Conservation (phyloP, 2,888 invertebrate species). For the Drosophila rubida region DNA sequence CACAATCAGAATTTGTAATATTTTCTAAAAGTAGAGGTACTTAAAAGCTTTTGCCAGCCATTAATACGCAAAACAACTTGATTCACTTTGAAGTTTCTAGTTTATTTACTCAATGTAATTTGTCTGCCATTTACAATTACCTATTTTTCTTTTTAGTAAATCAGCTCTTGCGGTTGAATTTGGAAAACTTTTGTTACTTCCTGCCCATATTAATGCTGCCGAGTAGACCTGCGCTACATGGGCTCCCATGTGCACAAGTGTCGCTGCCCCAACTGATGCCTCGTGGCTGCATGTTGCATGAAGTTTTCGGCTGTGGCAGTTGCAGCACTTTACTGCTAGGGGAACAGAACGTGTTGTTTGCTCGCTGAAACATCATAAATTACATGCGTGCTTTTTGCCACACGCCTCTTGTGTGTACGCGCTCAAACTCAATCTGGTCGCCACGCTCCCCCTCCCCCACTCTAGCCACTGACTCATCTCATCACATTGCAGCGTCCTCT, state of each 20-base stretch:
- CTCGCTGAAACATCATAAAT: slow-evolving; percentile 81
- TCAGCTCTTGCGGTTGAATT: neutral
- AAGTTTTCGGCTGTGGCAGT: slow-evolving; percentile 56
- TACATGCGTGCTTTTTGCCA: slow-evolving; percentile 78
- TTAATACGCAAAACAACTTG: neutral
- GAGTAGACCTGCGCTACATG: slow-evolving; percentile 10
- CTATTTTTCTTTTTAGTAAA: neutral
- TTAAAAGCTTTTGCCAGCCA: neutral
- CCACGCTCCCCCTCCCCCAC: slow-evolving; percentile 5
- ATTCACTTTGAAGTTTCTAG: neutral
- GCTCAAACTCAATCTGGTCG: slow-evolving; percentile 67
- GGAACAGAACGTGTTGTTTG: slow-evolving; percentile 76
- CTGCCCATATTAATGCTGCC: slow-evolving; percentile 2
- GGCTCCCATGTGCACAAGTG: slow-evolving; percentile 52
- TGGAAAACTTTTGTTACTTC: slow-evolving; percentile 17
- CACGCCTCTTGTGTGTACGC: slow-evolving; percentile 75
- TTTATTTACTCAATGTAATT: neutral
- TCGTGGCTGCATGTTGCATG: slow-evolving; percentile 52
- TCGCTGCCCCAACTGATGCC: slow-evolving; percentile 28
- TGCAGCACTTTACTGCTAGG: slow-evolving; percentile 35
- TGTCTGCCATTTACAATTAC: neutral
- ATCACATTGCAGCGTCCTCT: neutral
- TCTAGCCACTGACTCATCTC: neutral
- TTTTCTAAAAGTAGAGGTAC: neutral
- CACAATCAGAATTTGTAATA: neutral